Evolutionary conservation across 2,797 vertebrate genomes (phyloP).

Genomic region (Xenopus petersii): DNA sequence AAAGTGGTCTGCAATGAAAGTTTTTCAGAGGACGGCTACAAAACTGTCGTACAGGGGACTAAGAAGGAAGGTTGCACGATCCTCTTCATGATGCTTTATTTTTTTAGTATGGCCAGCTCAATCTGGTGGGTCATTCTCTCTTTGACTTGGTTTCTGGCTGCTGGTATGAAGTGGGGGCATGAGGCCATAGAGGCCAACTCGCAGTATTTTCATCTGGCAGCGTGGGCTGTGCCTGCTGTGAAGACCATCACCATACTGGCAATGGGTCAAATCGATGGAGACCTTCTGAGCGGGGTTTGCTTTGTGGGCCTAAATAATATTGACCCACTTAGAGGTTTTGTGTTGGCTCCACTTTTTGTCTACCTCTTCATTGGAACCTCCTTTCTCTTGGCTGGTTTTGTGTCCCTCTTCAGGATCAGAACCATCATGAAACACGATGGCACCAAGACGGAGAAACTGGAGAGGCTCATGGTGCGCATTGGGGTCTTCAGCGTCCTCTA

Average conservation of each 20-base stretch:
- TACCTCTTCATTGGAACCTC: conserved; percentile 96
- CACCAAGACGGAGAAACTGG: conserved; percentile 94
- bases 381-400: conserved; percentile 91
- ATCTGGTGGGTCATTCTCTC: conserved; percentile 98
- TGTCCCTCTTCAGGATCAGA: conserved; percentile 93
- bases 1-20: conserved; percentile 86
- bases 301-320: conserved; percentile 90
- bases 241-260: conserved; percentile 96
- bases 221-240: conserved; percentile 91
- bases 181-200: conserved; percentile 96
- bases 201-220: conserved; percentile 93
- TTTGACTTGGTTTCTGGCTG: conserved; percentile 95
- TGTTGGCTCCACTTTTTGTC: conserved; percentile 90
- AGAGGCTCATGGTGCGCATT: conserved; percentile 92
- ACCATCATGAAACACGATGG: conserved; percentile 98
- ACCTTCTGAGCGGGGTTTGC: conserved; percentile 90
- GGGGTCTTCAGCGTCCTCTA: conserved; percentile 96
- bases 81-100: conserved; percentile 98
- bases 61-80: conserved; percentile 97
- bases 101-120: conserved; percentile 96
- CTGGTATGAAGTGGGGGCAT: conserved; percentile 97
- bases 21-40: conserved; percentile 81
- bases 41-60: conserved; percentile 92
- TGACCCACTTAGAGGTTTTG: conserved; percentile 88
- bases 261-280: conserved; percentile 92